Percentiles rank a stretch among this genome's conserved stretches.
These are phyloP conservation scores for Eilema depressum DNA, from an alignment of 2,888 invertebrate species.

Conservation along the genomic window DNA sequence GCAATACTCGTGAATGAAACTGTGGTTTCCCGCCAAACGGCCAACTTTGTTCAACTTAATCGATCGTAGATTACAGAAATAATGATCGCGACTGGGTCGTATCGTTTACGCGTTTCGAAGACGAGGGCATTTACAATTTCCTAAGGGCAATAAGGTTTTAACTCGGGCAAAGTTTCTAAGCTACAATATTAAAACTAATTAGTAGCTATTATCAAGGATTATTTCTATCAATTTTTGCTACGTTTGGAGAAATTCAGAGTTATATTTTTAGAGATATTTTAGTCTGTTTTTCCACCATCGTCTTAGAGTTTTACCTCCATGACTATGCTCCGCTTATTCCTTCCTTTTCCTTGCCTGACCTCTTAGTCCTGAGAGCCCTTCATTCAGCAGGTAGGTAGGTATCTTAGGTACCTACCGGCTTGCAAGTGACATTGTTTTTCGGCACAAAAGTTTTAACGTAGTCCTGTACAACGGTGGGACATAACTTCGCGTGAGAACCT, in stretches of 20 bases:
- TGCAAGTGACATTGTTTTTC: too few relatives aligned
- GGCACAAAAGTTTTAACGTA: too few relatives aligned
- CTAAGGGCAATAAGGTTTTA: not conserved
- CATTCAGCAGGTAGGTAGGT: too few relatives aligned
- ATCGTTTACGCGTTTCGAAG: constrained; percentile 12
- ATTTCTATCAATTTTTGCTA: not conserved
- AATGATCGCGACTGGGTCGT: constrained; percentile 16
- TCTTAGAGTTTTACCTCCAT: too few relatives aligned
- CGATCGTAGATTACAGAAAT: constrained; percentile 24
- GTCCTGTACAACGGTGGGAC: not conserved
- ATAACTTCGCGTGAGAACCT: constrained; percentile 7
- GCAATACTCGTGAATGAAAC: constrained; percentile 53
- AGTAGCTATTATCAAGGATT: not conserved
- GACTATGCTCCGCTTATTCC: not conserved
- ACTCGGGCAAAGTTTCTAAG: not conserved
- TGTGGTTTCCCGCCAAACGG: constrained; percentile 44
- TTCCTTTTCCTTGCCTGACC: not conserved
- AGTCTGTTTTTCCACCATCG: not conserved
- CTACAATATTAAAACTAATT: constrained; percentile 4
- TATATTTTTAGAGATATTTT: too few relatives aligned
- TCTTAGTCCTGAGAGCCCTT: too few relatives aligned
- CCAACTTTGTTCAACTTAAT: constrained; percentile 35
- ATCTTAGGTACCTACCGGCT: too few relatives aligned
- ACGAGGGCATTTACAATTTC: not conserved
- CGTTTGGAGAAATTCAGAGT: not conserved